A percentile compares a stretch with the other conserved stretches of the same genome.
phyloP scores from a whole-genome alignment of 2,888 invertebrate species.

The Eilema depressum region DNA sequence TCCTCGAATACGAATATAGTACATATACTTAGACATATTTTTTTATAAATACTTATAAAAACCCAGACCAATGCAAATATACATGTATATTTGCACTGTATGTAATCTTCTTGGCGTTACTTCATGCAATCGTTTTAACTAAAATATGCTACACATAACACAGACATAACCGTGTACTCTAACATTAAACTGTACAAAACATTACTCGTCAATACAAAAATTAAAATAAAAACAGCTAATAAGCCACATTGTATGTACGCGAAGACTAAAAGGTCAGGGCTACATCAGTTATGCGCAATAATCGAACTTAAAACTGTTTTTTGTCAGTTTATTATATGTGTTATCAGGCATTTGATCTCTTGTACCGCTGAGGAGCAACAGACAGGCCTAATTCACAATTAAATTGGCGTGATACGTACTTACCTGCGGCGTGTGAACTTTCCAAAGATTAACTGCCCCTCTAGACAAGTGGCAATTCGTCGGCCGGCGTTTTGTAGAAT shows the following conservation, averaged over 20 bases:
- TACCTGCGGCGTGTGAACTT: conserved; percentile 6
- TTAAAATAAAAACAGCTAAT: conserved; percentile 12
- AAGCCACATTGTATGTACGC: conserved; percentile 2
- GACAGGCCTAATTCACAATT: conserved; percentile 1
- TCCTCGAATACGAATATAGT: no score
- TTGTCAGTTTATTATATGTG: conserved; percentile 13
- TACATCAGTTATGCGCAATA: conserved; percentile 12
- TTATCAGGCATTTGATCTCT: conserved; percentile 17
- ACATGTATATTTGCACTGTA: no score
- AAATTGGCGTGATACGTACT: not conserved
- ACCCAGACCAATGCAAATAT: no score
- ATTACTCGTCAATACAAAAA: conserved; percentile 4
- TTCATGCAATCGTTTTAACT: no score
- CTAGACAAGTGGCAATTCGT: no score
- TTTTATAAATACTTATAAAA: no score
- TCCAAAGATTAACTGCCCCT: conserved; percentile 9
- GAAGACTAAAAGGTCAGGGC: conserved; percentile 16
- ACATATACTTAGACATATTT: no score
- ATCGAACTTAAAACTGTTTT: conserved; percentile 18
- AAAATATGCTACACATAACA: not conserved
- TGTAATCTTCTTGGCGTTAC: no score
- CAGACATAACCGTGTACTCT: not conserved
- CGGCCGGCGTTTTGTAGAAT: no score
- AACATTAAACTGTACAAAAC: not conserved
- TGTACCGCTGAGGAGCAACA: conserved; percentile 12